Evolutionary conservation across 1,140 invertebrate genomes (phyloP).

Genomic region (Zaprionus ornatus): DNA sequence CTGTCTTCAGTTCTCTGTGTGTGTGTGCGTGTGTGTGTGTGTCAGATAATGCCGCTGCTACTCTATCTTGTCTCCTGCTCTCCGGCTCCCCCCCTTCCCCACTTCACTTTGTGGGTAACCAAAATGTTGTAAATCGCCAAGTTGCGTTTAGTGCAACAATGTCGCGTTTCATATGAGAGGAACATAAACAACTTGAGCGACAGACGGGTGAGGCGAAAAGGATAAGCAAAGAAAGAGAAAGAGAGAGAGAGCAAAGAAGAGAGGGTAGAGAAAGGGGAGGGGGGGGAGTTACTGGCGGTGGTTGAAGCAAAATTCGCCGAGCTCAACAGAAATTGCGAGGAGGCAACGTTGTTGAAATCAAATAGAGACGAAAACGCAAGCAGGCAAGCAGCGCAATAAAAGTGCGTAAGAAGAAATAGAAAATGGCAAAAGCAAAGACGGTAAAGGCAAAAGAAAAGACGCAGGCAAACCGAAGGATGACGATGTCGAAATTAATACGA

Average conservation of each 20-base stretch:
- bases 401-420: slow-evolving; percentile 75
- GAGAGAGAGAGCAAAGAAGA: not conserved
- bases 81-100: too few species aligned
- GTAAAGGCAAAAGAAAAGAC: slow-evolving; percentile 7
- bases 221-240: not conserved
- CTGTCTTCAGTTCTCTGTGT: slow-evolving; percentile 24
- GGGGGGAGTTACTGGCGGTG: not conserved
- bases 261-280: not conserved
- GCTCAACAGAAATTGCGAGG: slow-evolving; percentile 69
- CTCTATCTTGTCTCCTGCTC: not conserved
- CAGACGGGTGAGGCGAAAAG: not conserved
- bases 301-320: slow-evolving; percentile 54
- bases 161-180: slow-evolving; percentile 69
- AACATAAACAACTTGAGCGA: slow-evolving; percentile 52
- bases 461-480: slow-evolving; percentile 62
- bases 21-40: slow-evolving; percentile 2
- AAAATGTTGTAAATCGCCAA: slow-evolving; percentile 75
- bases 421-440: slow-evolving; percentile 43
- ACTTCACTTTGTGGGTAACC: slow-evolving; percentile 48
- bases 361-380: slow-evolving; percentile 49
- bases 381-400: slow-evolving; percentile 66
- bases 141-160: slow-evolving; percentile 77
- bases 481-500: slow-evolving; percentile 82
- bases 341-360: slow-evolving; percentile 72
- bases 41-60: slow-evolving; percentile 13